phyloP scores from a whole-genome alignment of 2,888 invertebrate genomes.

The Stictocephala bisonia region DNA sequence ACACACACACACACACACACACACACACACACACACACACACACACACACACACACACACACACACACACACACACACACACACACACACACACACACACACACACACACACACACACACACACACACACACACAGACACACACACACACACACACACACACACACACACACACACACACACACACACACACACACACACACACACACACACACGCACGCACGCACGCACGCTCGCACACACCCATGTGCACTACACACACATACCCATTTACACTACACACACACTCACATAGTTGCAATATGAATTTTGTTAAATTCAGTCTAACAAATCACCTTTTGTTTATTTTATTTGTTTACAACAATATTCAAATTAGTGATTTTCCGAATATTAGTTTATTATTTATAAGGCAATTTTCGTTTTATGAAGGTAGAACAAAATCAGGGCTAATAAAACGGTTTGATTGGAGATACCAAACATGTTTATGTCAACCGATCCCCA shows the following conservation, averaged over 20 bases:
- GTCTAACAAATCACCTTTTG: no score
- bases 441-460: no score
- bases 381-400: no score
- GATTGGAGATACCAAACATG: no score
- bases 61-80: background rate
- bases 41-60: background rate
- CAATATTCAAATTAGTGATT: no score
- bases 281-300: background rate
- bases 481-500: no score
- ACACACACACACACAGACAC: background rate
- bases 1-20: background rate
- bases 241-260: no score
- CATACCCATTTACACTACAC: background rate
- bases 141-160: background rate
- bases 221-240: no score
- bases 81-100: background rate
- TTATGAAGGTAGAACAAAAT: no score
- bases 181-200: background rate
- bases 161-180: background rate
- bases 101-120: background rate
- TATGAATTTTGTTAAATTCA: no score
- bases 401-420: no score
- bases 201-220: background rate
- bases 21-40: background rate
- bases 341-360: no score